Conservation (phyloP, 2,888 invertebrate species). For the Perdita meconis region DNA sequence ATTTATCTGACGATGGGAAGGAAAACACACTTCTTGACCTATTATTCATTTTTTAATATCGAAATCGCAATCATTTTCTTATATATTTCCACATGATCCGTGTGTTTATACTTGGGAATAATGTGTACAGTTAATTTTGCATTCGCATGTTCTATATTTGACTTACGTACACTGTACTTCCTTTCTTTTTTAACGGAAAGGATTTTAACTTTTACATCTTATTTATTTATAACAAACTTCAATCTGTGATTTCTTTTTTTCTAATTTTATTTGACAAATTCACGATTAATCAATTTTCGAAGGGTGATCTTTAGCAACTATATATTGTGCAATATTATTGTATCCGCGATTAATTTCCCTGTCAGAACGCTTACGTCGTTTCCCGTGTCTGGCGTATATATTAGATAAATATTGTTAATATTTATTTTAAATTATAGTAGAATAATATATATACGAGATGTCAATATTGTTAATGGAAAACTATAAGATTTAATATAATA, state of each 20-base stretch:
- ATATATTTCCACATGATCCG: conserved; percentile 31
- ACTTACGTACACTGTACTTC: conserved; percentile 9
- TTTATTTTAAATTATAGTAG: conserved; percentile 57
- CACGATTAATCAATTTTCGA: conserved; percentile 23
- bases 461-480: conserved; percentile 63
- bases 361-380: conserved; percentile 35
- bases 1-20: neutral
- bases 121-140: conserved; percentile 24
- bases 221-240: conserved; percentile 37
- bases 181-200: conserved; percentile 9
- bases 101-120: conserved; percentile 42
- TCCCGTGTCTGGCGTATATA: conserved; percentile 30
- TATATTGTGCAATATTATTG: conserved; percentile 41
- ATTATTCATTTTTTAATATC: conserved; percentile 19
- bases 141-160: conserved; percentile 24
- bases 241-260: conserved; percentile 66
- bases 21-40: conserved; percentile 29
- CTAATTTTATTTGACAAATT: conserved; percentile 53
- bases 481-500: conserved; percentile 60
- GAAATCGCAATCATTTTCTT: conserved; percentile 26
- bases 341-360: conserved; percentile 44
- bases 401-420: conserved; percentile 54
- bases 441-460: conserved; percentile 48
- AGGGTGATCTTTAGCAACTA: conserved; percentile 36
- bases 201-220: neutral